Base-by-base conservation (phyloP, 2,888 invertebrate genomes). In the Xestoiulus laeticollis region DNA sequence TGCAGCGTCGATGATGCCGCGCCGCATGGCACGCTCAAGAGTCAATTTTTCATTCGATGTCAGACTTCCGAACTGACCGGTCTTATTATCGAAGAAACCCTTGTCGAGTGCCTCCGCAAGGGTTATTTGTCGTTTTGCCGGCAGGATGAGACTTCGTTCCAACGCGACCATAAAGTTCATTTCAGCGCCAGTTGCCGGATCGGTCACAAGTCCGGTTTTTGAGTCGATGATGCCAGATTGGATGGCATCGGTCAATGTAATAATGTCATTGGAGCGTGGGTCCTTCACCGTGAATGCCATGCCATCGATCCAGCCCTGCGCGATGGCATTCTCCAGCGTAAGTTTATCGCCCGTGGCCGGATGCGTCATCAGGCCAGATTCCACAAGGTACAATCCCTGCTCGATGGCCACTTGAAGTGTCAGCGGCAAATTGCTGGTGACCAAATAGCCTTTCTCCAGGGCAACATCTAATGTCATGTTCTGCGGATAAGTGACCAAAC, bases 91-190 rank as follows among this genome's bases (percentile, higher is more conserved):
- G 91, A 97, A 97, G 89, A 96, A 94, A n/a, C 97, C 97, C 92
- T 96, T 96, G 91, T 96, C 96, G n/a, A 98, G 95, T 1, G 97
- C 97, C 92, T 97, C 97, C 0, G 96, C 96, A 43, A 97, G 93
- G 89, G 96, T 96, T 89, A 96, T 95, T 91, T 96, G 96, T 87
- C 95, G 95, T 91, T 96, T 96, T 78, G 96, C 95, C 12, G 96
- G 96, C 8, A 97, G 94, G 87, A 97, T 94, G 44, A 97, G 93
- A 38, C 97, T 96, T 87, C 95, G 94, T 90, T 96, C 96, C 44
- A 96, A 94, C 2, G 98, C 98, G 91, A 97, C 97, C 68, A 94
- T 95, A 10, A 98, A 93, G 44, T 95, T 95, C 89, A 97, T 94
- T 91, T 95, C 95, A 59, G 94, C 94, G 48, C 96, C 95, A 78